Evolutionary conservation across 2,797 vertebrate genomes (phyloP), one percentile per base, ranked within the genome.

Genomic region (Thunnus albacares): DNA sequence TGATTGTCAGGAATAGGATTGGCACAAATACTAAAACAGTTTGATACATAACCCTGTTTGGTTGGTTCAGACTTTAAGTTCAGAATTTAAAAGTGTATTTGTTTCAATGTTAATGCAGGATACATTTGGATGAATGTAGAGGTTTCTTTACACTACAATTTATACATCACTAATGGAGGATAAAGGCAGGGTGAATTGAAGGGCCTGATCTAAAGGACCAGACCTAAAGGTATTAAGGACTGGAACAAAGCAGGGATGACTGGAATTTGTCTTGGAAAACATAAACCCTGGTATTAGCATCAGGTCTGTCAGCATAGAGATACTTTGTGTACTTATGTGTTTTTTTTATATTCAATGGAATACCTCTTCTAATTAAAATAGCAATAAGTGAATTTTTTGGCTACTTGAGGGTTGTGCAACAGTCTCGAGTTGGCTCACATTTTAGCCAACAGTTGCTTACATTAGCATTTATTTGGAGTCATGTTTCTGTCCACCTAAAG

Each of bases 101-200:
- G 43, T 15, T 45, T 45, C 14, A 13, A 45, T 45, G 43, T 45
- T 4, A 45, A 45, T 45, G 43, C 33, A 6, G 33, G 33, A 45
- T 15, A 45, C 43, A 15, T 51, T 51, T 20, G n/a, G 49, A 51
- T 20, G 47, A 20, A 6, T 20, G 14, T 15, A 45, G 43, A 45
- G 43, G 43, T 15, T 15, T 24, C 43, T 45, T 45, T 45, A 45
- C 14, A 45, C 43, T 17, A 45, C 43, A 45, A 45, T 45, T 35
- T 53, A 28, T 15, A 65, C 20, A 28, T 68, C 35, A 28, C 18
- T 24, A 58, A 52, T 59, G 22, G 5, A 57, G 55, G 26, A 73
- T 72, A 55, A 45, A 72, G 22, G 49, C 47, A 20, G 56, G 47
- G 24, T 60, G 11, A 72, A 35, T 35, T 35, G 68, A 71, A 66